phyloP scores from a whole-genome alignment of 2,888 invertebrate species.

The Bhutanitis thaidina region DNA sequence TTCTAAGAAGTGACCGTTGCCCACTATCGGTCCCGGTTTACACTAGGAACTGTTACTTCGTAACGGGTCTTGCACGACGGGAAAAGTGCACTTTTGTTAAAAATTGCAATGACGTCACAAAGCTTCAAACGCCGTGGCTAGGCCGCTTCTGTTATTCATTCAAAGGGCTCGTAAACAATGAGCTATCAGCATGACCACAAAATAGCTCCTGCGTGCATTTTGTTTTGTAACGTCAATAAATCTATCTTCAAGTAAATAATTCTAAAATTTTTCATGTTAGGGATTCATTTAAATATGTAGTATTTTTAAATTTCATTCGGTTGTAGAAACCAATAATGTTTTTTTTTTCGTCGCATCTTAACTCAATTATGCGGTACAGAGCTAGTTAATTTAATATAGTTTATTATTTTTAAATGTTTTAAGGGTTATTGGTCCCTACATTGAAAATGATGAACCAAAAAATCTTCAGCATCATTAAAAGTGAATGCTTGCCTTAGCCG shows the following conservation, averaged over 20 bases:
- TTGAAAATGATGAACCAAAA: slow-evolving; percentile 19
- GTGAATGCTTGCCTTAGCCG: slow-evolving; percentile 63
- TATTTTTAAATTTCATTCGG: too few species aligned
- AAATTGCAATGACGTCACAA: slow-evolving; percentile 69
- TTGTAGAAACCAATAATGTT: too few species aligned
- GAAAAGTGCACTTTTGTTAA: slow-evolving; percentile 70
- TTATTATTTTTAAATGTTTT: too few species aligned
- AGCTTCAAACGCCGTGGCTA: slow-evolving; percentile 36
- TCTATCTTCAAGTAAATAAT: slow-evolving; percentile 40
- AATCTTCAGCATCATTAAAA: slow-evolving; percentile 58
- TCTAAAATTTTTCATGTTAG: slow-evolving; percentile 11
- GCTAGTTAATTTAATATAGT: too few species aligned
- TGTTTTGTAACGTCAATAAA: slow-evolving; percentile 48
- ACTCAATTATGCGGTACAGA: too few species aligned
- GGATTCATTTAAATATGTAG: too few species aligned
- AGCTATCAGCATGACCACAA: slow-evolving; percentile 58
- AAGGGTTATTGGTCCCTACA: too few species aligned
- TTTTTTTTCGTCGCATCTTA: too few species aligned
- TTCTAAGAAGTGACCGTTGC: slow-evolving; percentile 57
- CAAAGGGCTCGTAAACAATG: slow-evolving; percentile 59
- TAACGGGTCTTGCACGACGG: slow-evolving; percentile 57
- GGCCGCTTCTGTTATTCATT: slow-evolving; percentile 55
- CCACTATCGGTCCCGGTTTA: slow-evolving; percentile 68
- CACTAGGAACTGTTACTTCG: slow-evolving; percentile 69
- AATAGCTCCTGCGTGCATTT: slow-evolving; percentile 57